phyloP scores from a whole-genome alignment of 2,113 vertebrate species.

The Phylloscopus whistleri region DNA sequence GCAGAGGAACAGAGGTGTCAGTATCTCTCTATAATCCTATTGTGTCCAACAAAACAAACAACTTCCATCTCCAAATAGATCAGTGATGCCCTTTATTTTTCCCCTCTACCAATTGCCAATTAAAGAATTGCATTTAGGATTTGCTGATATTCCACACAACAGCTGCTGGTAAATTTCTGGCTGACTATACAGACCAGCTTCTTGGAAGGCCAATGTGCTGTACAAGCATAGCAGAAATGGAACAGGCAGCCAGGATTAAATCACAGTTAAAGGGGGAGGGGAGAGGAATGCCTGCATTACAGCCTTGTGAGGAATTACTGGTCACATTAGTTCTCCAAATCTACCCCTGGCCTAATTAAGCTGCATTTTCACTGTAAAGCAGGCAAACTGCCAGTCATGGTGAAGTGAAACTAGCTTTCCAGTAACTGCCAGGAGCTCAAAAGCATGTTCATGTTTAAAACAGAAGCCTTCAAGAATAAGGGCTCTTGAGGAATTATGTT shows the following conservation, averaged over 20 bases:
- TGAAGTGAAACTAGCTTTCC: background rate
- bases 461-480: background rate
- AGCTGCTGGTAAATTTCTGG: conserved; percentile 41
- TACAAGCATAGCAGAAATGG: background rate
- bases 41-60: background rate
- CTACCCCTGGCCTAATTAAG: background rate
- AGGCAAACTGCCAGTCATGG: background rate
- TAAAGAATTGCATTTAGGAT: background rate
- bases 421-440: background rate
- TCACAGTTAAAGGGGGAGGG: background rate
- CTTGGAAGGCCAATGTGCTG: conserved; percentile 32
- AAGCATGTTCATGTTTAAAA: background rate
- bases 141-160: background rate
- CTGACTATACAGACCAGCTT: conserved; percentile 4
- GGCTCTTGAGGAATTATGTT: background rate
- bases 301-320: background rate
- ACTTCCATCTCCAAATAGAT: background rate
- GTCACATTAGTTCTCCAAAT: background rate
- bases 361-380: background rate
- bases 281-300: background rate
- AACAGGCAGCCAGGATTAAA: conserved; percentile 14
- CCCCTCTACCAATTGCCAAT: background rate
- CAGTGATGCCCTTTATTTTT: background rate
- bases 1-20: background rate
- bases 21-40: background rate